Percentiles rank a stretch among this genome's conserved stretches.
Conservation (phyloP, 2,888 invertebrate species). For the Apotomis turbidana region DNA sequence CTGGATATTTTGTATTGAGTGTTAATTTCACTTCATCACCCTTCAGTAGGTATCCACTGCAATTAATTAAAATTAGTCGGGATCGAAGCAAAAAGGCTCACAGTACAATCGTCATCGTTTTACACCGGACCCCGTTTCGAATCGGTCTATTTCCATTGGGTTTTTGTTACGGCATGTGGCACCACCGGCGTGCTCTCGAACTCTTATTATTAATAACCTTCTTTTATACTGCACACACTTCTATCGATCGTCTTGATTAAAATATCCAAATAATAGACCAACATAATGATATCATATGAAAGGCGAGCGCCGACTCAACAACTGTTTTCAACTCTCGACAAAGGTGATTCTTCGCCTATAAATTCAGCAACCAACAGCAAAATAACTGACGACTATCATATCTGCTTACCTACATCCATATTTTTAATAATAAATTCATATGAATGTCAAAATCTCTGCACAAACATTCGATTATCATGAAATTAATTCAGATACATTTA, state of each 20-base stretch:
- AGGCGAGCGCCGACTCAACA: slow-evolving; percentile 44
- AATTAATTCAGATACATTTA: slow-evolving; percentile 28
- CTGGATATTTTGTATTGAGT: neutral
- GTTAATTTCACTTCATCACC: neutral
- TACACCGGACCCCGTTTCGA: slow-evolving; percentile 75
- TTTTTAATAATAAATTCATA: neutral
- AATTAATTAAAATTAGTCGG: slow-evolving; percentile 68
- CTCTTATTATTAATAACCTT: slow-evolving; percentile 82
- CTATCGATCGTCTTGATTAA: slow-evolving; percentile 81
- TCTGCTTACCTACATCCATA: neutral
- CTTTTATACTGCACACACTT: slow-evolving; percentile 73
- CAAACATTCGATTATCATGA: slow-evolving; percentile 16
- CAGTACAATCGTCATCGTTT: slow-evolving; percentile 68
- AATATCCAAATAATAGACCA: slow-evolving; percentile 80
- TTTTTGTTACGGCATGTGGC: slow-evolving; percentile 81
- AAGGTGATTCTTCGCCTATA: neutral
- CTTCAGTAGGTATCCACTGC: slow-evolving; percentile 47
- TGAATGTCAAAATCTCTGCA: neutral
- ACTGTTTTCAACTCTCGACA: slow-evolving; percentile 34
- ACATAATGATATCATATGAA: slow-evolving; percentile 64
- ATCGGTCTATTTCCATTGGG: slow-evolving; percentile 76
- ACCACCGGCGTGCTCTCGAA: slow-evolving; percentile 63
- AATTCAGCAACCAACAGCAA: slow-evolving; percentile 1
- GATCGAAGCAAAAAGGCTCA: slow-evolving; percentile 71
- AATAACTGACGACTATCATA: neutral